These are phyloP conservation scores for Gasteruption jaculator DNA, from an alignment of 2,888 invertebrate species.

Conservation along the genomic window DNA sequence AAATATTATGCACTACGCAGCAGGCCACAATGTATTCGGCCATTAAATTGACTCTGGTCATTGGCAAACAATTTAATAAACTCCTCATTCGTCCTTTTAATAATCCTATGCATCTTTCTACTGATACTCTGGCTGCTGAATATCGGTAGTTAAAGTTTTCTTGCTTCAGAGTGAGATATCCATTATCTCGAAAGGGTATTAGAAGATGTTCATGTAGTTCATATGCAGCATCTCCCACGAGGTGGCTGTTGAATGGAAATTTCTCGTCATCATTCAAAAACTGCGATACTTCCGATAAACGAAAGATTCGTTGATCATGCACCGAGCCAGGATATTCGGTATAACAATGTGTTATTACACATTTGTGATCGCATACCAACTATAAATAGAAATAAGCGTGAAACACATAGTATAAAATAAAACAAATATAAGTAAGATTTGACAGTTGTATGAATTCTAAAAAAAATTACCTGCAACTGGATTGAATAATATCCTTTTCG, in stretches of 20 bases:
- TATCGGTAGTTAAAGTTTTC: constrained; percentile 20
- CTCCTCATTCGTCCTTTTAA: constrained; percentile 23
- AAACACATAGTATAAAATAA: no score
- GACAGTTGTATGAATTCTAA: no score
- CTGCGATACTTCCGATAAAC: constrained; percentile 21
- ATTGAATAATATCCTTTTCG: no score
- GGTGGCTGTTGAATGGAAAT: constrained; percentile 22
- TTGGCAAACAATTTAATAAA: constrained; percentile 21
- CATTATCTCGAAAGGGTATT: constrained; percentile 21
- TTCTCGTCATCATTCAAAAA: constrained; percentile 18
- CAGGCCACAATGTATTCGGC: constrained; percentile 26
- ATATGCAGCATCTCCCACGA: constrained; percentile 24
- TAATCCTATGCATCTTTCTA: constrained; percentile 23
- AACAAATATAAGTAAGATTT: no score
- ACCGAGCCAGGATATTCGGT: constrained; percentile 25
- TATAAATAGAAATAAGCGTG: no score
- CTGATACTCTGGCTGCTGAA: constrained; percentile 18
- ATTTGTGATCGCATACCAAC: constrained; percentile 26
- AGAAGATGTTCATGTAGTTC: constrained; percentile 19
- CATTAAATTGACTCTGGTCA: constrained; percentile 23
- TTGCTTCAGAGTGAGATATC: constrained; percentile 17
- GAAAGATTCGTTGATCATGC: constrained; percentile 26
- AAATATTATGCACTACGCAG: constrained; percentile 29
- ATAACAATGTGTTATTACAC: constrained; percentile 23
- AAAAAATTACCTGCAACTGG: no score